Evolutionary conservation across 2,113 vertebrate species (phyloP), one percentile per base, ranked within the genome.

Genomic region (Zapus hudsonius): DNA sequence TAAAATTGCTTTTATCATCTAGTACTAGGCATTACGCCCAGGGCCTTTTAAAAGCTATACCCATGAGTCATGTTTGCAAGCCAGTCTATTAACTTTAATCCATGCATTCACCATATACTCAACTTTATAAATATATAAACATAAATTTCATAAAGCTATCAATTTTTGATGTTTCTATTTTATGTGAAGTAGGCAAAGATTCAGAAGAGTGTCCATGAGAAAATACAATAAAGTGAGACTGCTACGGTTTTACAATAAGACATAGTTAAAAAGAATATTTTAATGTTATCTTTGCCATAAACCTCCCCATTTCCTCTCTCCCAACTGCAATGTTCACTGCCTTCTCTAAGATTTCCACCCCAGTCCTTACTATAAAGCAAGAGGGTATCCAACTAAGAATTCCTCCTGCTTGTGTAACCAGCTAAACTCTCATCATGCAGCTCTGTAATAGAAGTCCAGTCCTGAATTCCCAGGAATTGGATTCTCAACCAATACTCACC

Each of bases 261-360:
- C 7, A 79, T 5, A 38, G 57, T 16, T n/a, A n/a, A n/a, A 29
- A 29, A 3, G 8, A 81, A 7, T 3, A 12, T 1, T 20, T 25
- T 31, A 63, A 81, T 7, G 31, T 12, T 36, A 38, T 27, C 29
- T 16, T 0, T 63, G 25, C 3, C 40, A 7, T 3, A 0, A 1
- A 17, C 27, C 20, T 25, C 38, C 40, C 8, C 5, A 20, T 40
- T 81, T 42, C n/a, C 19, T 3, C 19, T 29, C 1, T 63, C 2
- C 8, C 5, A 12, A 29, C 4, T 42, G 31, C 20, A 13, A 13
- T 47, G 6, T 20, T 19, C 17, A 31, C 17, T 81, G 17, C 27
- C 40, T 4, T 2, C 0, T 42, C 10, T 33, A 4, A 0, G 27
- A 10, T 5, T 11, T 64, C 2, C 9, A 44, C 59, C 8, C 1